Evolutionary conservation across 2,797 vertebrate genomes (phyloP).

Genomic region (Lacerta agilis): DNA sequence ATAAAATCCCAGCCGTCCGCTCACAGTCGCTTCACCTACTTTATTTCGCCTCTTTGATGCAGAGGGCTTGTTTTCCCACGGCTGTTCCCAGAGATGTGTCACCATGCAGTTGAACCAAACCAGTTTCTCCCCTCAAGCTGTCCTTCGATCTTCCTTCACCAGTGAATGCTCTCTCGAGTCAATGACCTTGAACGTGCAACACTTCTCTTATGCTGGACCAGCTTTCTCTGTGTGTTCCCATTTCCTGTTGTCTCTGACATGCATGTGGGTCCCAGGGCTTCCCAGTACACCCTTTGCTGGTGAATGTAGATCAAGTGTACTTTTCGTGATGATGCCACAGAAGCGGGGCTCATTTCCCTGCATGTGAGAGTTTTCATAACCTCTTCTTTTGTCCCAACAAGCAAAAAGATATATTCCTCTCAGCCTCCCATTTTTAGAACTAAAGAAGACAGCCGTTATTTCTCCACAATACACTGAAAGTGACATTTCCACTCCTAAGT

Average conservation of each 20-base stretch:
- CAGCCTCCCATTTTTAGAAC: constrained; percentile 3
- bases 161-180: constrained; percentile 7
- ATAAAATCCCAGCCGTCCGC: not conserved
- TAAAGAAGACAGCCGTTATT: not conserved
- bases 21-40: not conserved
- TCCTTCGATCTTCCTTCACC: not conserved
- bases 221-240: not conserved
- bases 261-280: constrained; percentile 6
- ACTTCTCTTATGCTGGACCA: not conserved
- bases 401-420: not conserved
- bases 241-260: constrained; percentile 13
- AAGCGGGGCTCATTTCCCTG: constrained; percentile 2
- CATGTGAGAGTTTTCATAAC: constrained; percentile 5
- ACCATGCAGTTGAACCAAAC: not conserved
- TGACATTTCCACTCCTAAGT: not conserved
- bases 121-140: constrained; percentile 3
- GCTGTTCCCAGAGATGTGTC: not conserved
- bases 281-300: not conserved
- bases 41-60: constrained; percentile 20
- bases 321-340: constrained; percentile 30
- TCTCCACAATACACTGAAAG: not conserved
- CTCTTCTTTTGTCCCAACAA: constrained; percentile 4
- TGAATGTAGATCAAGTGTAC: constrained; percentile 32
- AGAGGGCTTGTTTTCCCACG: not conserved
- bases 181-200: constrained; percentile 16